phyloP scores from a whole-genome alignment of 2,888 invertebrate genomes.

The Drosophila fungiperda region DNA sequence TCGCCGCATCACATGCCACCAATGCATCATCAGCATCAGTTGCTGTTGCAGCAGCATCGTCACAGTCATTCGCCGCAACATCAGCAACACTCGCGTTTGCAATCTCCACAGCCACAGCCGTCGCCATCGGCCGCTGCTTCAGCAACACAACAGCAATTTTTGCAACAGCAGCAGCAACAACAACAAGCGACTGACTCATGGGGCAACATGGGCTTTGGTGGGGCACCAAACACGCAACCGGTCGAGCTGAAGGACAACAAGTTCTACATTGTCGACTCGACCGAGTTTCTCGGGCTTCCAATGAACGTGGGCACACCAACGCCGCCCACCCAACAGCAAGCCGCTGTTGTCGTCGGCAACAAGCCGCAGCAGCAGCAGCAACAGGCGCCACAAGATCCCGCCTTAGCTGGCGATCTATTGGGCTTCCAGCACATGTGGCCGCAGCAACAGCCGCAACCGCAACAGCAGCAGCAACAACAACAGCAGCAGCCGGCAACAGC shows the following conservation, averaged over 20 bases:
- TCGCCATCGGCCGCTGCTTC: slow-evolving; percentile 59
- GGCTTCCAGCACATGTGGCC: slow-evolving; percentile 85
- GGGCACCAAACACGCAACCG: slow-evolving; percentile 62
- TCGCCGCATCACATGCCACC: slow-evolving; percentile 82
- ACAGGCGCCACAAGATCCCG: slow-evolving; percentile 78
- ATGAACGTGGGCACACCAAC: slow-evolving; percentile 77
- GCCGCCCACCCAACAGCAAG: slow-evolving; percentile 48
- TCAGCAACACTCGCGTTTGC: slow-evolving; percentile 82
- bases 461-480: slow-evolving; percentile 67
- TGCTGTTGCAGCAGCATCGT: slow-evolving; percentile 76
- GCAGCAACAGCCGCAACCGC: slow-evolving; percentile 77
- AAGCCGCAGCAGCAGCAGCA: slow-evolving; percentile 67
- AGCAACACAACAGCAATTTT: slow-evolving; percentile 60
- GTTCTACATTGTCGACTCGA: slow-evolving; percentile 84
- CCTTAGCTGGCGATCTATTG: slow-evolving; percentile 80
- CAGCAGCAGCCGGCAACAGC: slow-evolving; percentile 63
- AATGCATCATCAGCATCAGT: slow-evolving; percentile 77
- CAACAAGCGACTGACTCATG: slow-evolving; percentile 61
- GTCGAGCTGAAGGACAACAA: slow-evolving; percentile 83
- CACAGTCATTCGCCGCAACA: slow-evolving; percentile 82
- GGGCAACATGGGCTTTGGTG: slow-evolving; percentile 71
- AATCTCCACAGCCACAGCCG: slow-evolving; percentile 81
- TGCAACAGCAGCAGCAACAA: slow-evolving; percentile 69
- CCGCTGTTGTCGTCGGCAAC: slow-evolving; percentile 40
- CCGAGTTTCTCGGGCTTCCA: slow-evolving; percentile 85